A percentile compares a stretch with the other conserved stretches of the same genome.
Conservation (phyloP, 2,888 invertebrate species). For the Baccha elongata region DNA sequence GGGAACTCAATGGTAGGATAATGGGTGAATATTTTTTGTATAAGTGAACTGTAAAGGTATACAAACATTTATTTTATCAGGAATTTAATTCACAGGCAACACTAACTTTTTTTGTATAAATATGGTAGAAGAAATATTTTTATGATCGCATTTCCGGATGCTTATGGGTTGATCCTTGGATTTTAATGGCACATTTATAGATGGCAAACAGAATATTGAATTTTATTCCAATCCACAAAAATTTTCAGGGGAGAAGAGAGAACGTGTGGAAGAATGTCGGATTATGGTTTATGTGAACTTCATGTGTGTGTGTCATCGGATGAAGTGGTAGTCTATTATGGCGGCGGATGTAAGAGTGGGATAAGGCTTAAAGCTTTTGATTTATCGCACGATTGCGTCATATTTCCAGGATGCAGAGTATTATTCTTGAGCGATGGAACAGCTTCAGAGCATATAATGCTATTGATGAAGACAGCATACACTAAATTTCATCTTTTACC, state of each 20-base stretch:
- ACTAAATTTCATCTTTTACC: slow-evolving; percentile 13
- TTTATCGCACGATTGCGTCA: slow-evolving; percentile 65
- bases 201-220: slow-evolving; percentile 41
- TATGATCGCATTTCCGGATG: slow-evolving; percentile 28
- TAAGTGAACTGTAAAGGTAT: slow-evolving; percentile 16
- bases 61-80: background rate
- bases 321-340: slow-evolving; percentile 51
- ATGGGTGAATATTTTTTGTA: slow-evolving; percentile 6
- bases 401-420: slow-evolving; percentile 30
- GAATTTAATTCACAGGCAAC: background rate
- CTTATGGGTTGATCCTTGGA: slow-evolving; percentile 46
- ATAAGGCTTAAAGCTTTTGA: slow-evolving; percentile 56
- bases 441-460: slow-evolving; percentile 26
- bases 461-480: slow-evolving; percentile 36
- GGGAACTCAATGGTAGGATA: slow-evolving; percentile 4
- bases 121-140: slow-evolving; percentile 7
- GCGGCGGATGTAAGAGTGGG: slow-evolving; percentile 61
- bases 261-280: too few relatives aligned
- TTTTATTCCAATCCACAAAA: slow-evolving; percentile 22
- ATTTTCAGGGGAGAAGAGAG: background rate
- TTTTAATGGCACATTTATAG: slow-evolving; percentile 48
- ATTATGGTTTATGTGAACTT: slow-evolving; percentile 48
- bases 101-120: background rate
- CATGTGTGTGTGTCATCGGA: slow-evolving; percentile 8
- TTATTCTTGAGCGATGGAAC: slow-evolving; percentile 22